Base-by-base conservation (phyloP, 2,113 vertebrate genomes). In the Zosterops pallidus region DNA sequence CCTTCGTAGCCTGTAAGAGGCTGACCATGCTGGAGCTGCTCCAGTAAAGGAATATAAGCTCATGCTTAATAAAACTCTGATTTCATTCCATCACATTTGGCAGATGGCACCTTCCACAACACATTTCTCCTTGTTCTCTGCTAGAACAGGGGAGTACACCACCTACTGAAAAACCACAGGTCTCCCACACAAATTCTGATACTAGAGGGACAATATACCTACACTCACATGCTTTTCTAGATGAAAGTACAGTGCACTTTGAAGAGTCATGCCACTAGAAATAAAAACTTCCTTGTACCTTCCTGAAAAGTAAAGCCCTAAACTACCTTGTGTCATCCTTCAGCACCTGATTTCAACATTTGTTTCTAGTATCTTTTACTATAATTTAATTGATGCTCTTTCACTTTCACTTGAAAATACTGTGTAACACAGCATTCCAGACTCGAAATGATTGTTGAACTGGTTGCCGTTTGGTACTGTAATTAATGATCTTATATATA, bases 141-240 rank as follows among this genome's bases (percentile, higher is more conserved):
- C 42, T 85, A 83, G 67, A 91, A 92, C 41, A 87, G 84, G 84
- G 84, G 84, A 96, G 91, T 94, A 92, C 85, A 95, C 86, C 89
- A 94, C 93, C 82, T 80, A 92, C 93, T 77, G 90, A 93, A 94
- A 93, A 95, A 93, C 14, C 75, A 89, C 86, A 96, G 94, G 82
- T 96, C 90, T 93, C 87, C 94, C 71, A 91, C 94, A 80, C 93
- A 97, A 91, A 89, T 72, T 46, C 55, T 74, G 49, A 87, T 72
- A 76, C 42, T 35, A 85, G 53, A 94, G 76, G 42, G 65, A 77
- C 83, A 55, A 85, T 65, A 72, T 64, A 69, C 15, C 53, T 69
- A 83, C 29, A 72, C 56, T 87, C 37, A 76, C 55, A 80, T 52
- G 55, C 47, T 91, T 37, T 93, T 80, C 59, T 65, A 69, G 71